phyloP scores from a whole-genome alignment of 2,113 vertebrate species.

The Ellobius talpinus region DNA sequence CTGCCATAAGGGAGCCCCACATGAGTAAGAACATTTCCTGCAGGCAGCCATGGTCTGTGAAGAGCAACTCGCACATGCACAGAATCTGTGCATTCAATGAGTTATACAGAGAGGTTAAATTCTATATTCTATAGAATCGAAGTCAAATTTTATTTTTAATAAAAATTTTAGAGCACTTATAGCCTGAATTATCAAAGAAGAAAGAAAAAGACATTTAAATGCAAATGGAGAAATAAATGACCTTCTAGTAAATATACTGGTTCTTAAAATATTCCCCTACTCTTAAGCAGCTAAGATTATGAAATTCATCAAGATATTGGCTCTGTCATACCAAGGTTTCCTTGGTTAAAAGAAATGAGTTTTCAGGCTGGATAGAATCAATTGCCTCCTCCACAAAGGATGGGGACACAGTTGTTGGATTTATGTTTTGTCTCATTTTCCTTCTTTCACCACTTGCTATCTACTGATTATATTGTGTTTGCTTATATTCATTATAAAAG shows the following conservation, averaged over 20 bases:
- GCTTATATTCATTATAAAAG: neutral
- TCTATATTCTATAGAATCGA: neutral
- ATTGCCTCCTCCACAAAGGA: neutral
- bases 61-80: neutral
- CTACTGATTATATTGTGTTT: neutral
- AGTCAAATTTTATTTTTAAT: conserved; percentile 30
- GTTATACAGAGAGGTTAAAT: neutral
- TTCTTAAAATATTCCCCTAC: conserved; percentile 21
- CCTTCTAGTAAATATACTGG: conserved; percentile 21
- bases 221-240: conserved; percentile 6
- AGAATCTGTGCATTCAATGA: neutral
- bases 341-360: neutral
- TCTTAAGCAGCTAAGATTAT: neutral
- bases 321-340: neutral
- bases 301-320: neutral
- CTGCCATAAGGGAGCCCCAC: neutral
- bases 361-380: neutral
- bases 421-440: neutral
- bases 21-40: neutral
- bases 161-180: neutral
- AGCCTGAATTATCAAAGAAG: neutral
- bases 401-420: neutral
- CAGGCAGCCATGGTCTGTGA: neutral
- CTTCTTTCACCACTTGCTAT: neutral
- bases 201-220: conserved; percentile 42